Evolutionary conservation across 2,797 vertebrate species (phyloP), one percentile per base, ranked within the genome.

Genomic region (Myoxocephalus aenaeus): DNA sequence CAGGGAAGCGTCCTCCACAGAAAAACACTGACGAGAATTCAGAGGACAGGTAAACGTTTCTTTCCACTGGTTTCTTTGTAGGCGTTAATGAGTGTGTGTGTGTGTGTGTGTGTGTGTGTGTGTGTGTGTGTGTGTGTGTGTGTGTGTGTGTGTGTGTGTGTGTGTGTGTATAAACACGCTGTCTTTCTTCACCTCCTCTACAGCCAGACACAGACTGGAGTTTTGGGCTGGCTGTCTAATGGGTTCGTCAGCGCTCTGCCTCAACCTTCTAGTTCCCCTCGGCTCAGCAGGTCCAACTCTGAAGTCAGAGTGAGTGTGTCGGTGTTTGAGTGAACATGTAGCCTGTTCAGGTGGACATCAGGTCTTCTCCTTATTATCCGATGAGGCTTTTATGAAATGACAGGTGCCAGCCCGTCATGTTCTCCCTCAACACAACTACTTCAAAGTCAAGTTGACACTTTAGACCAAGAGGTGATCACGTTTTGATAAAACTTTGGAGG

Each of bases 161-260:
- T n/a, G n/a, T n/a, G n/a, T n/a, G n/a, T n/a, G n/a, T n/a, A n/a
- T n/a, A 22, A 7, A 40, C 12, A 1, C 9, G 27, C n/a, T 42
- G 7, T 74, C 40, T 79, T 13, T 22, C 8, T 36, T 40, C 14
- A 3, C 38, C 7, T 53, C 25, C 44, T 89, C 85, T 74, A 20
- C 86, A 93, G 90, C 42, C 93, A 92, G 73, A 40, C 3, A 34
- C 94, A 93, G 84, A 65, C 78, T 56, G 94, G 95, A 17, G 89
- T 96, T 12, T 65, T 95, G 51, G 94, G 92, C 67, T 96, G 95
- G 95, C 67, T 96, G 66, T 95, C 95, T 1, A 95, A 94, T 29
- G 93, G 95, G 2, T 95, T 96, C 0, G 84, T 85, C 65, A 95
- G 85, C 3, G 18, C 94, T 1, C 83, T 96, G 63, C 95, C 95